Evolutionary conservation across 2,888 invertebrate genomes (phyloP).

Genomic region (Caenorhabditis sulstoni): DNA sequence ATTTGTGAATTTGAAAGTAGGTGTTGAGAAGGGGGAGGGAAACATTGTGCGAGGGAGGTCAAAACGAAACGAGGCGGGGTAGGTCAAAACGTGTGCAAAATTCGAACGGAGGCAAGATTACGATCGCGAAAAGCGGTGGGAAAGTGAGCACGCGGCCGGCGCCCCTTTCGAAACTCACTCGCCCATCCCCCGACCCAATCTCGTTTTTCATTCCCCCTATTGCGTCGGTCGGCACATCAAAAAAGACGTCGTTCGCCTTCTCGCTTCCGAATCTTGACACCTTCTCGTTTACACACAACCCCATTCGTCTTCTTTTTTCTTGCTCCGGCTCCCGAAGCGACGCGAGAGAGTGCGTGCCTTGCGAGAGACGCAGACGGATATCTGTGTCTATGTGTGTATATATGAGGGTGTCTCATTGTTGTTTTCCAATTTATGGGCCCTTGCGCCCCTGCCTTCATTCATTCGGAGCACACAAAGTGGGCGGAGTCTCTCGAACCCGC

Average conservation of each 20-base stretch:
- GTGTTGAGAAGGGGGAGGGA: constrained; percentile 1
- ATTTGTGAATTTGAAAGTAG: background rate
- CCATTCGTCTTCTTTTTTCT: constrained; percentile 31
- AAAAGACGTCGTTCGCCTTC: constrained; percentile 5
- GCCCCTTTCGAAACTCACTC: too few species aligned
- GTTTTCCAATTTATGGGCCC: constrained; percentile 55
- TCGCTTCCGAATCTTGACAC: constrained; percentile 18
- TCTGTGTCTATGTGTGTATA: background rate
- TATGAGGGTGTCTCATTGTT: constrained; percentile 47
- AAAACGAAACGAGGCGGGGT: too few species aligned
- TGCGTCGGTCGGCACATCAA: constrained; percentile 35
- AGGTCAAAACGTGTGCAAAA: too few species aligned
- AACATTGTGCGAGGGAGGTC: background rate
- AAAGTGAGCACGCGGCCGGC: too few species aligned
- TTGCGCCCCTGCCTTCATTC: constrained; percentile 7
- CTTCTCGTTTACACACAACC: constrained; percentile 38
- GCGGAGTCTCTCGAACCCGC: constrained; percentile 21
- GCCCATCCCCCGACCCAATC: too few species aligned
- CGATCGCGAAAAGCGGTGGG: too few species aligned
- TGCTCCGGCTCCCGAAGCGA: background rate
- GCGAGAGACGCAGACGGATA: constrained; percentile 4
- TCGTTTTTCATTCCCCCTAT: background rate
- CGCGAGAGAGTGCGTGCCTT: background rate
- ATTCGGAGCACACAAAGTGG: constrained; percentile 19
- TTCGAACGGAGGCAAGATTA: too few species aligned